Evolutionary conservation across 2,888 invertebrate species (phyloP).

Genomic region (Coremacera marginata): DNA sequence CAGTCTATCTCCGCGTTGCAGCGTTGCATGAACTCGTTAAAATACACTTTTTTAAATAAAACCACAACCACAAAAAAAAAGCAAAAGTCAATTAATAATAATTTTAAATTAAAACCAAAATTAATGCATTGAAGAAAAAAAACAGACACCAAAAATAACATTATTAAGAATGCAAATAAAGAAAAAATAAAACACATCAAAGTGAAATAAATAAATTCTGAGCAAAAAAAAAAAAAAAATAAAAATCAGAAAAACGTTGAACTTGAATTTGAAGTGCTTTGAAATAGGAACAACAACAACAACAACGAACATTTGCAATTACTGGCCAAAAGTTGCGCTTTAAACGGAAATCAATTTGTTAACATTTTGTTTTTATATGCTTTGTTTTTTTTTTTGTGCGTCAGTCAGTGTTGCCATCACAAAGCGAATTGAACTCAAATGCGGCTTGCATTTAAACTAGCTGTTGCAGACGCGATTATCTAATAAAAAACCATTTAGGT

Average conservation of each 20-base stretch:
- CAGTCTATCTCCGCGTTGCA: slow-evolving; percentile 70
- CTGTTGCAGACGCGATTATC: slow-evolving; percentile 49
- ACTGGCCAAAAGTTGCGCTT: background rate
- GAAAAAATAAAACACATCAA: background rate
- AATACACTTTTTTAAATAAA: slow-evolving; percentile 17
- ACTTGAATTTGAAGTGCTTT: slow-evolving; percentile 8
- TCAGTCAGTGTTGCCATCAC: too few relatives aligned
- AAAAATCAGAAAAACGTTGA: slow-evolving; percentile 16
- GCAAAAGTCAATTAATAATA: slow-evolving; percentile 3
- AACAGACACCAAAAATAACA: too few relatives aligned
- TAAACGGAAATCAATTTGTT: background rate
- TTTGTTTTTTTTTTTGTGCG: background rate
- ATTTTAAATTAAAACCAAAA: background rate
- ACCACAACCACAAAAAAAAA: slow-evolving; percentile 27
- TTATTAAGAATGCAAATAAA: background rate
- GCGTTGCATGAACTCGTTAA: slow-evolving; percentile 64
- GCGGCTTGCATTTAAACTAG: slow-evolving; percentile 20
- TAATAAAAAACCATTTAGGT: slow-evolving; percentile 54
- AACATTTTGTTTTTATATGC: background rate
- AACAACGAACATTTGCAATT: background rate
- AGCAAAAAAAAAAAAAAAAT: background rate
- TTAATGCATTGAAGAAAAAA: background rate
- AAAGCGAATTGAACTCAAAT: background rate
- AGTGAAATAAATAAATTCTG: background rate
- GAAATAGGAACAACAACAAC: background rate